phyloP scores from a whole-genome alignment of 2,888 invertebrate species.

The Itoplectis maculator region DNA sequence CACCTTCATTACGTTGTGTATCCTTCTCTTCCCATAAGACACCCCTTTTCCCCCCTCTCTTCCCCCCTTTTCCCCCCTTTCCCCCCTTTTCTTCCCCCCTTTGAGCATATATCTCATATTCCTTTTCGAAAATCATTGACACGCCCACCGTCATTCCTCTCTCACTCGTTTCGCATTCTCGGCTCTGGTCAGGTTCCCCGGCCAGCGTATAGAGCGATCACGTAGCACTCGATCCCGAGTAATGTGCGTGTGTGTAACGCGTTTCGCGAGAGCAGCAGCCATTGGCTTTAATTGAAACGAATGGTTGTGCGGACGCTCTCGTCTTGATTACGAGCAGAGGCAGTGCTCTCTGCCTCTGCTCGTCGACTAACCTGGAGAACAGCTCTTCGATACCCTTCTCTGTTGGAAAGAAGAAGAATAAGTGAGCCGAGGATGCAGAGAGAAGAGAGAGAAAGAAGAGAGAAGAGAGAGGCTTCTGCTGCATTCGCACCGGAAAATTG shows the following conservation, averaged over 20 bases:
- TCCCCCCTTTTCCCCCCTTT: no score
- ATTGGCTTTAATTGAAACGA: constrained; percentile 68
- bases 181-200: constrained; percentile 6
- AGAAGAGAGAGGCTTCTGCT: constrained; percentile 21
- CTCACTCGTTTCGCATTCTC: constrained; percentile 61
- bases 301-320: constrained; percentile 66
- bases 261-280: constrained; percentile 51
- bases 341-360: constrained; percentile 11
- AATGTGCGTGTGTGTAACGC: constrained; percentile 36
- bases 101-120: constrained; percentile 56
- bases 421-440: no score
- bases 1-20: constrained; percentile 80
- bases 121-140: constrained; percentile 67
- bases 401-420: constrained; percentile 24
- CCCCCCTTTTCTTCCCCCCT: no score
- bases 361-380: constrained; percentile 38
- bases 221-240: constrained; percentile 55
- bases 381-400: constrained; percentile 19
- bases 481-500: constrained; percentile 60
- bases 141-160: constrained; percentile 66
- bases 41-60: no score
- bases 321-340: constrained; percentile 65
- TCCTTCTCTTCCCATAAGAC: constrained; percentile 43
- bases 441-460: neutral
- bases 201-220: constrained; percentile 38